phyloP scores from a whole-genome alignment of 2,113 vertebrate species.

The Antigone vipio region DNA sequence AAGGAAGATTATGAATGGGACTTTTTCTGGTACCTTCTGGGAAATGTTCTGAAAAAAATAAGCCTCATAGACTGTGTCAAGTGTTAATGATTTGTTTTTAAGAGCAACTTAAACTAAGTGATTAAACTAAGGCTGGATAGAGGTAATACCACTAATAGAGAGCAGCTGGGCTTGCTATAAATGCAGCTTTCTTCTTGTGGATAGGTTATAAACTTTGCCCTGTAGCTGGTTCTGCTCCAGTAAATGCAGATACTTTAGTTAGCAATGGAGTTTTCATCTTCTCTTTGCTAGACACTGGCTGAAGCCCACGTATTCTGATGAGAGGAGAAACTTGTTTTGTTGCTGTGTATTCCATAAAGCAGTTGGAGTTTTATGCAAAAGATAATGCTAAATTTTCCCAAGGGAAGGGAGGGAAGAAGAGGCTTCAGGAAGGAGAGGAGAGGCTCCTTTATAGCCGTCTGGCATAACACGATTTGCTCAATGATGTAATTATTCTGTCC shows the following conservation, averaged over 20 bases:
- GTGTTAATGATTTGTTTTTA: conserved; percentile 2
- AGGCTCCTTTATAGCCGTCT: not conserved
- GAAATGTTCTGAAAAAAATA: not conserved
- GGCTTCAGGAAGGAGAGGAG: not conserved
- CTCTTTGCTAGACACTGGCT: not conserved
- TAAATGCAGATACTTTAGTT: not conserved
- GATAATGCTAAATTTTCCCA: not conserved
- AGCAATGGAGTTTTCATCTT: not conserved
- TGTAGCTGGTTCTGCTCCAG: conserved; percentile 16
- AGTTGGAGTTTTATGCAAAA: conserved; percentile 41
- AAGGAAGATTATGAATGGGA: not conserved
- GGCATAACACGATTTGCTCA: not conserved
- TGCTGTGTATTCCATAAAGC: not conserved
- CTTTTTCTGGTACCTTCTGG: not conserved
- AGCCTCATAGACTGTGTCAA: not conserved
- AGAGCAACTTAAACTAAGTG: not conserved
- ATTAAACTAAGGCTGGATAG: not conserved
- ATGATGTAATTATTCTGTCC: not conserved
- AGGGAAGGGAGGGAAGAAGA: not conserved
- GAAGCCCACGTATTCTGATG: not conserved
- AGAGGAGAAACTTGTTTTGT: not conserved
- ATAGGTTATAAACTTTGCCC: conserved; percentile 2
- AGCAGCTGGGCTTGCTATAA: not conserved
- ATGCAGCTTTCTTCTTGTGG: not conserved
- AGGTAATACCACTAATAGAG: not conserved